Conservation (phyloP, 2,888 invertebrate species). For the Rotaria macrura region DNA sequence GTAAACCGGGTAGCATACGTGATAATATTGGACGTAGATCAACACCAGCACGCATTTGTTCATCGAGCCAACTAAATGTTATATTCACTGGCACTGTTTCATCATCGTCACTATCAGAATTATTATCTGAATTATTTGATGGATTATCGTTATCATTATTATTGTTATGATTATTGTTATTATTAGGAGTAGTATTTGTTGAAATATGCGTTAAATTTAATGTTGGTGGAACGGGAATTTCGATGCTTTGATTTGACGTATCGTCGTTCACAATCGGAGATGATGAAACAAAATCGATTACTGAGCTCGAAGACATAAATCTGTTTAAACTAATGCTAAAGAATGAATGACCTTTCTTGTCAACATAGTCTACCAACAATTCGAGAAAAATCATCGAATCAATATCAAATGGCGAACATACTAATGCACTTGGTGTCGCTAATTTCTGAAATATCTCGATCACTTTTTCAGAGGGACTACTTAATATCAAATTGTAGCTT, state of each 20-base stretch:
- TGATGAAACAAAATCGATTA: conserved; percentile 2
- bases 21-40: background rate
- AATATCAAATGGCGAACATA: too few relatives aligned
- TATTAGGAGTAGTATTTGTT: background rate
- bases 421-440: too few relatives aligned
- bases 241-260: background rate
- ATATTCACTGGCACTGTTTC: background rate
- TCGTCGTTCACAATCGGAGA: background rate
- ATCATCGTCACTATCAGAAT: background rate
- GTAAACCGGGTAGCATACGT: background rate
- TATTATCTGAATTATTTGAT: background rate
- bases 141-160: background rate
- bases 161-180: background rate
- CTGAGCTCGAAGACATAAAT: background rate
- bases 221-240: background rate
- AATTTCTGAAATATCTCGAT: too few relatives aligned
- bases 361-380: background rate
- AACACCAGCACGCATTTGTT: conserved; percentile 13
- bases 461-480: too few relatives aligned
- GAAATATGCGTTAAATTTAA: background rate
- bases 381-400: too few relatives aligned
- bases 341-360: conserved; percentile 9
- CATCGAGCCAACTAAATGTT: background rate
- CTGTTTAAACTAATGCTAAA: background rate
- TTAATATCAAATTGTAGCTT: too few relatives aligned